Base-by-base conservation (phyloP, 2,113 vertebrate genomes). In the Rhizomys pruinosus region DNA sequence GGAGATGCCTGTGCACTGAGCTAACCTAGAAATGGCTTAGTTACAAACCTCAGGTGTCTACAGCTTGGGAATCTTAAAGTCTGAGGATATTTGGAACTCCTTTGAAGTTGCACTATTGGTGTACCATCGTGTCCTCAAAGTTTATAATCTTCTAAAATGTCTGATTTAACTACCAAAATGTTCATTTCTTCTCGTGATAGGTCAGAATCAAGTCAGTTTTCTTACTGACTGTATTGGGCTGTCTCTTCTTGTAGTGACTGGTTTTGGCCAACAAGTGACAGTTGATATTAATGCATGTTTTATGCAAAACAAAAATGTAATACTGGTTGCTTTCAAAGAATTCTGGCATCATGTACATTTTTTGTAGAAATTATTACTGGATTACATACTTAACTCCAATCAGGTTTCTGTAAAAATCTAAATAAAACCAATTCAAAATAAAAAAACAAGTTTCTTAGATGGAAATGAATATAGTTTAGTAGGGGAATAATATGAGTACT, bases 291-390 rank as follows among this genome's bases (percentile, higher is more conserved):
- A 95, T 20, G 88, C 96, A 97, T 95, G 96, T 97, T 97, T 95
- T 89, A 89, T 90, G 97, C 91, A 5, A 55, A 84, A 87, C 57
- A 91, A 77, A 90, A 92, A 90, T 87, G 94, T 27, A 64, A 47
- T 84, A 68, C 59, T 94, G 93, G 94, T 97, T 97, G 97, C 96
- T 97, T 97, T 97, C 92, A 93, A 97, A 92, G 86, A 96, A 94
- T 92, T 95, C 84, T 61, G 85, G 92, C 97, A 96, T 89, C 87
- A 95, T 32, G 93, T 97, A 97, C 96, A 94, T 96, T 97, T n/a
- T 98, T 97, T 97, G 97, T 98, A 98, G 97, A 96, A 92, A 59
- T 95, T 95, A 95, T 97, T 97, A 94, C 0, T 13, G 97, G 93
- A 97, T 89, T 97, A 95, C 94, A 5, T 88, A 92, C 72, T 96